Evolutionary conservation across 2,888 invertebrate genomes (phyloP).

Genomic region (Protodeltote pygarga): DNA sequence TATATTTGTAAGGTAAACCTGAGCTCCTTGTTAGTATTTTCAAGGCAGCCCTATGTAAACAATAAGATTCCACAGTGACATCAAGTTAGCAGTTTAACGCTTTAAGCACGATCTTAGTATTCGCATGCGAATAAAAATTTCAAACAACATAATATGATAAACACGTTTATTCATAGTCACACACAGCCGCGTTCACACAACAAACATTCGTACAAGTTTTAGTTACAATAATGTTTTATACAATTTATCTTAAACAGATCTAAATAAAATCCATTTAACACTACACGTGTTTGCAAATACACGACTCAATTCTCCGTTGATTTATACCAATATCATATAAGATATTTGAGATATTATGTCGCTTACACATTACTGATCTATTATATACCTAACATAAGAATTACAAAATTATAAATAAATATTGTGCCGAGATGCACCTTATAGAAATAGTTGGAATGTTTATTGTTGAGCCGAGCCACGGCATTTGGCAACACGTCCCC

Average conservation of each 20-base stretch:
- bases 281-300: conserved; percentile 22
- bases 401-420: conserved; percentile 62
- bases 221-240: conserved; percentile 61
- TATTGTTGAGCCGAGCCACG: conserved; percentile 68
- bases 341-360: conserved; percentile 32
- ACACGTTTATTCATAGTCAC: conserved; percentile 81
- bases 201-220: conserved; percentile 69
- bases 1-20: conserved; percentile 18
- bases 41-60: conserved; percentile 13
- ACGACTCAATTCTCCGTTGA: conserved; percentile 19
- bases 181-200: conserved; percentile 66
- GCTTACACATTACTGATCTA: conserved; percentile 32
- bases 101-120: conserved; percentile 44
- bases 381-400: conserved; percentile 30
- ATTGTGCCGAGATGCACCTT: conserved; percentile 62
- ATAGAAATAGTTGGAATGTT: conserved; percentile 75
- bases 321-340: conserved; percentile 16
- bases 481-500: conserved; percentile 77
- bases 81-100: conserved; percentile 29
- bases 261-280: conserved; percentile 37
- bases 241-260: conserved; percentile 46
- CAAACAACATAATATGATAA: conserved; percentile 74
- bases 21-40: conserved; percentile 20
- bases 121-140: conserved; percentile 66
- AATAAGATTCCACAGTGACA: conserved; percentile 36